Conservation (phyloP, 1,140 invertebrate species). For the Gerris buenoi region DNA sequence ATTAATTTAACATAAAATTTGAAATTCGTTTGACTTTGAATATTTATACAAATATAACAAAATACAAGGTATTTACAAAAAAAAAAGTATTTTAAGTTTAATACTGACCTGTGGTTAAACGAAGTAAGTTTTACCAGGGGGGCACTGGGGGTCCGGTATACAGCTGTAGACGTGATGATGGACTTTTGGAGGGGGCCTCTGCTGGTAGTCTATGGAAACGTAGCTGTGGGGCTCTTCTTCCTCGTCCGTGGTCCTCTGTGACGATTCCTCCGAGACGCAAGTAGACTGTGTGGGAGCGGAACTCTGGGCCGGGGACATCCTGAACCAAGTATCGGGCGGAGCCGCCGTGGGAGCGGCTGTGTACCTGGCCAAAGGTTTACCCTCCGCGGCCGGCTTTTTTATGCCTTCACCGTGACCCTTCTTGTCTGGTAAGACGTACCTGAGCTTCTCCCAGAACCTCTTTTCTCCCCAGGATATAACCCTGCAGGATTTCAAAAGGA, state of each 20-base stretch:
- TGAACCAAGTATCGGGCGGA: conserved; percentile 32
- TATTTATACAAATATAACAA: not conserved
- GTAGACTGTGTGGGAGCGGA: conserved; percentile 41
- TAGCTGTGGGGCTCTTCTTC: conserved; percentile 36
- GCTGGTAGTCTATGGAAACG: conserved; percentile 25
- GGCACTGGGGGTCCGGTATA: conserved; percentile 34
- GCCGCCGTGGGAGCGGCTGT: conserved; percentile 40
- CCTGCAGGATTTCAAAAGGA: conserved; percentile 67
- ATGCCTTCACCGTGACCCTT: conserved; percentile 13
- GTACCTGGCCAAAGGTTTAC: conserved; percentile 33
- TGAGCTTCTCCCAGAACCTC: conserved; percentile 77
- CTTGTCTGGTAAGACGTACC: conserved; percentile 68
- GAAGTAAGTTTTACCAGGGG: conserved; percentile 24
- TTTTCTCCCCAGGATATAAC: conserved; percentile 72
- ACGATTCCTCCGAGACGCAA: conserved; percentile 44
- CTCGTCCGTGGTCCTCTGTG: conserved; percentile 40
- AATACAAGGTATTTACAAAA: not conserved
- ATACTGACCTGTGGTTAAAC: conserved; percentile 17
- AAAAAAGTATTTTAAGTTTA: not conserved
- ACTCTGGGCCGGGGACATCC: conserved; percentile 29
- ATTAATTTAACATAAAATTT: no score
- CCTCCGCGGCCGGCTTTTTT: conserved; percentile 24
- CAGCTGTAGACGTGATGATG: conserved; percentile 39
- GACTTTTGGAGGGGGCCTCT: conserved; percentile 28
- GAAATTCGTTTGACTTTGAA: no score